Base-by-base conservation (phyloP, 1,140 invertebrate genomes). In the Sycophaga agraensis region DNA sequence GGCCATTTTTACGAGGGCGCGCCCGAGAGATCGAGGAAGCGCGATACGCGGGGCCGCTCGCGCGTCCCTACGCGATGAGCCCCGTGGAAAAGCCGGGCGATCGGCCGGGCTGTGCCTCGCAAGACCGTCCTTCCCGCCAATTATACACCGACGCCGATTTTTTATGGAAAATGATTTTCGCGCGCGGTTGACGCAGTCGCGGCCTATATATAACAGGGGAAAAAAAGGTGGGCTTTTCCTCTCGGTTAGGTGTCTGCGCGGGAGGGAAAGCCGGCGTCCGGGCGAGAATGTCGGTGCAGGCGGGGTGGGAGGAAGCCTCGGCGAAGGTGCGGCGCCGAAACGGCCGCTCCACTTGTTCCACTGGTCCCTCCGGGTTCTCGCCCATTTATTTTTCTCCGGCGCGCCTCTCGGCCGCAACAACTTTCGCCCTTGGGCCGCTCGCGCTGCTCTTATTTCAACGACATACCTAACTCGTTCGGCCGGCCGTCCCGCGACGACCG, bases 361-460 rank as follows among this genome's bases (percentile, higher is more conserved):
- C 70, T 60, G 68, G 65, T 69, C 63, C 59, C 67, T 62, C 66
- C 40, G 11, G 26, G 17, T 48, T 31, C 21, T n/a, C 26, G 64
- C 28, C 28, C 46, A 3, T 49, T 34, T 34, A n/a, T 49, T 34
- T 26, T 26, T 26, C 22, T 19, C 21, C 6, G 16, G 54, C 49
- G 50, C 51, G 22, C 17, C 35, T 68, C 63, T 39, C 59, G 70
- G 66, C 53, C 59, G 69, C 68, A 73, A 71, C 68, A 74, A 78
- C 75, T 75, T 77, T 76, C 74, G 77, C 77, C 77, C 77, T 79
- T 79, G 77, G 72, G 55, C 63, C 60, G 62, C 54, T 78, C 72
- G 68, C 68, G 62, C 73, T 78, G 75, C 74, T 79, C 76, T 79
- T 78, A 76, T 78, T 79, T 75, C 77, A 77, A 77, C 73, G 76